A percentile compares a stretch with the other conserved stretches of the same genome.
phyloP scores from a whole-genome alignment of 2,888 invertebrate species.

The Drosophila colorata region DNA sequence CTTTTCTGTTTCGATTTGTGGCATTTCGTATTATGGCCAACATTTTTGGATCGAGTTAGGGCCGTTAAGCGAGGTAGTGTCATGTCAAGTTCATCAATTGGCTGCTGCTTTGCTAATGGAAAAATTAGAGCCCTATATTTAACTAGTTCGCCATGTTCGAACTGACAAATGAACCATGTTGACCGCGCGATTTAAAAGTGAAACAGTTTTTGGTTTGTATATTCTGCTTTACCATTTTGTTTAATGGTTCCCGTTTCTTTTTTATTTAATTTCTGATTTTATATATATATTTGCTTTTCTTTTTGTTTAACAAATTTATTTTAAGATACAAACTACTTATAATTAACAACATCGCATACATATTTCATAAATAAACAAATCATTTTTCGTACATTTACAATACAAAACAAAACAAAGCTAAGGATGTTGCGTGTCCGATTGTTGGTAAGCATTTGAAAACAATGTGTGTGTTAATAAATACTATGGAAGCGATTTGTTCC shows the following conservation, averaged over 20 bases:
- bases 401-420: constrained; percentile 40
- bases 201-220: constrained; percentile 3
- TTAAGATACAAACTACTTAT: constrained; percentile 72
- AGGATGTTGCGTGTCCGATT: constrained; percentile 20
- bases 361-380: constrained; percentile 69
- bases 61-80: too few species aligned
- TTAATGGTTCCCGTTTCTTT: constrained; percentile 51
- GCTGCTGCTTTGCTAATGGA: too few species aligned
- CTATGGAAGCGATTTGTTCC: constrained; percentile 69
- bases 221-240: constrained; percentile 13
- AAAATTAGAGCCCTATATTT: background rate
- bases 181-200: constrained; percentile 1
- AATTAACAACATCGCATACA: constrained; percentile 74
- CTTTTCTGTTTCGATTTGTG: too few species aligned
- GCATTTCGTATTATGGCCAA: too few species aligned
- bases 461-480: constrained; percentile 48
- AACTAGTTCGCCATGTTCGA: background rate
- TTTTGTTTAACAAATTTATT: constrained; percentile 70
- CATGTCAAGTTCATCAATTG: background rate
- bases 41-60: too few species aligned
- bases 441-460: constrained; percentile 35
- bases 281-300: constrained; percentile 28
- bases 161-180: background rate
- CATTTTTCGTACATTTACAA: constrained; percentile 56
- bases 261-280: constrained; percentile 53